Evolutionary conservation across 2,888 invertebrate species (phyloP).

Genomic region (Resseliella maxima): DNA sequence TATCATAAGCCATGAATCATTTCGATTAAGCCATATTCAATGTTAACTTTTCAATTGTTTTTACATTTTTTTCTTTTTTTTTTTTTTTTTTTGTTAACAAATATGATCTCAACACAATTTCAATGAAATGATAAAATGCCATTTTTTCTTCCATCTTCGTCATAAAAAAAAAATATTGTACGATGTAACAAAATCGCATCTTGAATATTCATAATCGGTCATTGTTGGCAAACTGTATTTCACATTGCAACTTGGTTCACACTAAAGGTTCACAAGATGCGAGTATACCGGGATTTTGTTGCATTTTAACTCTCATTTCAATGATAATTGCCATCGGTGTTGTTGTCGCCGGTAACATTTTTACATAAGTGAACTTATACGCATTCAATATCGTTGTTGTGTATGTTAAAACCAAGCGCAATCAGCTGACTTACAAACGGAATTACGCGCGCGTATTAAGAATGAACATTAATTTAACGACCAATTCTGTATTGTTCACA

Average conservation of each 20-base stretch:
- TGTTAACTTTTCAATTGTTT: too few relatives aligned
- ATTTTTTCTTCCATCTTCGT: background rate
- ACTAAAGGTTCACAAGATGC: background rate
- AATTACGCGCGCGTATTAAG: conserved; percentile 17
- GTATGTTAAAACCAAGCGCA: background rate
- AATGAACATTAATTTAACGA: conserved; percentile 43
- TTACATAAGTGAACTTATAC: conserved; percentile 29
- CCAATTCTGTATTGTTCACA: conserved; percentile 23
- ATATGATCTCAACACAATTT: background rate
- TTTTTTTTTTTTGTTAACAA: background rate
- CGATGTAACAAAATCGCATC: background rate
- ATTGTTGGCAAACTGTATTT: conserved; percentile 29
- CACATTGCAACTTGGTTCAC: background rate
- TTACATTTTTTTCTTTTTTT: background rate
- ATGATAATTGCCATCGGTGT: background rate
- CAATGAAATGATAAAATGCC: background rate
- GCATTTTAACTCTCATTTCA: background rate
- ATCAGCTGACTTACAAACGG: conserved; percentile 28
- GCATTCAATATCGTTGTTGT: background rate
- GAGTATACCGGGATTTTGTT: background rate
- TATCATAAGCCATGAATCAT: background rate
- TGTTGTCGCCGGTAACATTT: background rate
- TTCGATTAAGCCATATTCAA: background rate
- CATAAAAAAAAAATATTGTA: background rate
- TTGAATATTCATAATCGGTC: conserved; percentile 51